A percentile compares a stretch with the other conserved stretches of the same genome.
These are phyloP conservation scores for Sus cebifrons DNA, from an alignment of 2,797 vertebrate species.

Conservation along the genomic window DNA sequence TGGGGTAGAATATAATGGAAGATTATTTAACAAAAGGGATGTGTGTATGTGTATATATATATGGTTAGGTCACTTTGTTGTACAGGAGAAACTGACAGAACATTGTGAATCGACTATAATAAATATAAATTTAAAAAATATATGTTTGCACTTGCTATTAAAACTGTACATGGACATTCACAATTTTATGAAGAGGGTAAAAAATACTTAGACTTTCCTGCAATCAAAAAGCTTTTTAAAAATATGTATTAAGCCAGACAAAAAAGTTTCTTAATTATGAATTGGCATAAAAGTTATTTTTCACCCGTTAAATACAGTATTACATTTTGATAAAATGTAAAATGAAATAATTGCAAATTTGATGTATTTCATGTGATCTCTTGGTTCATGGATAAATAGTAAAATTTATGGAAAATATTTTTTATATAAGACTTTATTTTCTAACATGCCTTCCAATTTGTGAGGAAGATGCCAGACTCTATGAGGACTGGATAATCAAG, in stretches of 20 bases:
- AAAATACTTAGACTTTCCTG: neutral
- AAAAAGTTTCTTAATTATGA: neutral
- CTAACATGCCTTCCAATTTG: no score
- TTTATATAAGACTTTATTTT: neutral
- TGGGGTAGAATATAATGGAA: no score
- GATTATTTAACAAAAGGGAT: no score
- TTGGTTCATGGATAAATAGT: neutral
- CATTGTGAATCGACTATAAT: no score
- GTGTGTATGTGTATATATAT: no score
- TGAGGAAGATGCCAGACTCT: neutral
- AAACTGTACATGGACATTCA: slow-evolving; percentile 35
- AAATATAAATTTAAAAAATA: neutral
- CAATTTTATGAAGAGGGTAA: neutral
- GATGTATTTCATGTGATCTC: slow-evolving; percentile 21
- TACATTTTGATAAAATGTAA: slow-evolving; percentile 50
- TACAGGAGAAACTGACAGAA: no score
- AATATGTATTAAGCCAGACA: neutral
- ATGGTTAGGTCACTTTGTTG: no score
- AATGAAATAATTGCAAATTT: slow-evolving; percentile 40
- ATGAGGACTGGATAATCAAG: neutral
- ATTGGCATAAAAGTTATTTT: neutral
- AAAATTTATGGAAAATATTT: neutral
- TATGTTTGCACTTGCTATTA: neutral
- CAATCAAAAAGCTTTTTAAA: slow-evolving; percentile 33
- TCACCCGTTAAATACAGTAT: neutral